phyloP scores from a whole-genome alignment of 2,797 vertebrate genomes.

The Arnoldichthys spilopterus region DNA sequence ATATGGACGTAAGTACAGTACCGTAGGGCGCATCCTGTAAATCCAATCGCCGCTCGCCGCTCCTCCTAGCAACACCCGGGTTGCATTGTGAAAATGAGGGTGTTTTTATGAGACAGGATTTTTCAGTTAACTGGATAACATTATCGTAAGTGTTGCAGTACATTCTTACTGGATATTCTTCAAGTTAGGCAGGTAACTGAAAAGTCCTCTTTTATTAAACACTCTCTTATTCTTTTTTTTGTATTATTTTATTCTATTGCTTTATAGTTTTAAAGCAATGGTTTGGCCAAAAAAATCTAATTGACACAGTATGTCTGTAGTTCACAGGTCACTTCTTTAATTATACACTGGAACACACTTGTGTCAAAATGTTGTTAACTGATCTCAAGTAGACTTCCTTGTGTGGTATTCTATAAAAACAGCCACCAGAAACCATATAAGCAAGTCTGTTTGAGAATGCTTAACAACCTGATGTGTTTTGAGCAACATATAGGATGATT shows the following conservation, averaged over 20 bases:
- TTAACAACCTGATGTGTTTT: not conserved
- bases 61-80: not conserved
- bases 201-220: conserved; percentile 33
- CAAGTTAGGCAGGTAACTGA: not conserved
- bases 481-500: not conserved
- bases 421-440: not conserved
- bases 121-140: not conserved
- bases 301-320: too few species aligned
- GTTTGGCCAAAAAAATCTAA: not conserved
- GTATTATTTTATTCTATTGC: conserved; percentile 57
- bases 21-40: conserved; percentile 56
- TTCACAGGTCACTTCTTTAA: not conserved
- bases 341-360: not conserved
- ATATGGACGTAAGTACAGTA: conserved; percentile 98
- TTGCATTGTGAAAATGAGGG: not conserved
- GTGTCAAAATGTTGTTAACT: not conserved
- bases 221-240: conserved; percentile 66
- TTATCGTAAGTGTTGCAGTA: not conserved
- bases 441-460: not conserved
- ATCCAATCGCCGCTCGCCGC: conserved; percentile 9
- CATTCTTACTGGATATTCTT: not conserved
- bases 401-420: not conserved
- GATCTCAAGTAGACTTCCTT: too few species aligned
- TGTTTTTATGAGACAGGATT: not conserved
- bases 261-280: not conserved